A percentile compares a stretch with the other conserved stretches of the same genome.
phyloP scores from a whole-genome alignment of 2,797 vertebrate species.

The Lagocephalus sceleratus region DNA sequence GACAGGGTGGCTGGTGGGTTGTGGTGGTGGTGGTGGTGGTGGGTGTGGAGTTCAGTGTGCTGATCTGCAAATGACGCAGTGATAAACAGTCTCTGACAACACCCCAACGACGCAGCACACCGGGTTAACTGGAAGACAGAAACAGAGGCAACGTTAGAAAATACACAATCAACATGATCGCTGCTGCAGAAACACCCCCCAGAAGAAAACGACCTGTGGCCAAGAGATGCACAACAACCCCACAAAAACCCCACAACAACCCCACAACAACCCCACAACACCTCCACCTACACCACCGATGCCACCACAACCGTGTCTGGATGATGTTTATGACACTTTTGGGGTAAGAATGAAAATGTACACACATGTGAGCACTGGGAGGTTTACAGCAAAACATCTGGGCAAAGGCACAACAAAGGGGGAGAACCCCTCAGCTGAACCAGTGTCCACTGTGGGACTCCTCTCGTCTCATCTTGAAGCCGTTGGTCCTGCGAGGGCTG shows the following conservation, averaged over 20 bases:
- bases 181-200: no score
- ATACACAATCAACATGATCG: no score
- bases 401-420: constrained; percentile 24
- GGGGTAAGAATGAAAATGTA: constrained; percentile 20
- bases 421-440: constrained; percentile 53
- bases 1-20: constrained; percentile 50
- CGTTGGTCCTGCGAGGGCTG: constrained; percentile 68
- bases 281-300: constrained; percentile 7
- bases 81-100: constrained; percentile 77
- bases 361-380: constrained; percentile 25
- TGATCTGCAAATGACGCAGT: constrained; percentile 71
- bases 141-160: constrained; percentile 36
- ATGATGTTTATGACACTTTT: background rate
- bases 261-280: constrained; percentile 1
- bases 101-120: constrained; percentile 74
- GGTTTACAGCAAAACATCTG: constrained; percentile 35
- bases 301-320: constrained; percentile 3
- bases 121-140: constrained; percentile 83
- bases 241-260: background rate
- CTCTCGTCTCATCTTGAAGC: constrained; percentile 59
- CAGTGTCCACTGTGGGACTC: constrained; percentile 56
- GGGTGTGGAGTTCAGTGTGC: constrained; percentile 81
- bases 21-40: no score
- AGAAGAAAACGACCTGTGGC: no score
- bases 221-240: background rate